Evolutionary conservation across 2,888 invertebrate genomes (phyloP), one percentile per base, ranked within the genome.

Genomic region (Mactromeris polynyma): DNA sequence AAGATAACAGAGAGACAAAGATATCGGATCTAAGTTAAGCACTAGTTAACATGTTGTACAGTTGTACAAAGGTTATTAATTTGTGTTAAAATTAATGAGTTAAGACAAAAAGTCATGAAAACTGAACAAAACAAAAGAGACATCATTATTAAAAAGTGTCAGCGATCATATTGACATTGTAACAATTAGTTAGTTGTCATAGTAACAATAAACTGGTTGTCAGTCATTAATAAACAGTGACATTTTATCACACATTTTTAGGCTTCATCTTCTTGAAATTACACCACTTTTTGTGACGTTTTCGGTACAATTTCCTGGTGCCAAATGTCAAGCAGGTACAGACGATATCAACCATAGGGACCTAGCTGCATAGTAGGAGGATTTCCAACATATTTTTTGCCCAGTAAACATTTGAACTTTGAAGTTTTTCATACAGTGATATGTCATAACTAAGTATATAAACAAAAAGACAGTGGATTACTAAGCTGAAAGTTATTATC

Each of bases 131-230:
- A 73, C 73, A 73, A 73, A 73, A 73, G 69, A 69, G 17, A 33
- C 33, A 17, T 73, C 73, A 73, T 73, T 73, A 73, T 73, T 36
- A 73, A 73, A 73, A 73, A 33, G 73, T 73, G 73, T 73, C 73
- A 73, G 36, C 36, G 26, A 73, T 73, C 33, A 73, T 73, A 73
- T 73, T 73, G 73, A 73, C 73, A 36, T 73, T 36, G 73, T 73
- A 73, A 73, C 73, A 73, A 73, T 73, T 73, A 73, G 73, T 73
- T 19, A 19, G 73, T 73, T 73, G 73, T 73, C 73, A 73, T 33
- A 17, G 73, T 4, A 11, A 73, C 73, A 73, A 73, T 73, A 19
- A 73, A 73, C 17, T 33, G 2, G 31, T 73, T 36, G 73, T 73
- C 73, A 73, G 19, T 73, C 33, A 73, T 73, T 73, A 73, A 73